Evolutionary conservation across 1,140 invertebrate species (phyloP).

Genomic region (Spodoptera frugiperda): DNA sequence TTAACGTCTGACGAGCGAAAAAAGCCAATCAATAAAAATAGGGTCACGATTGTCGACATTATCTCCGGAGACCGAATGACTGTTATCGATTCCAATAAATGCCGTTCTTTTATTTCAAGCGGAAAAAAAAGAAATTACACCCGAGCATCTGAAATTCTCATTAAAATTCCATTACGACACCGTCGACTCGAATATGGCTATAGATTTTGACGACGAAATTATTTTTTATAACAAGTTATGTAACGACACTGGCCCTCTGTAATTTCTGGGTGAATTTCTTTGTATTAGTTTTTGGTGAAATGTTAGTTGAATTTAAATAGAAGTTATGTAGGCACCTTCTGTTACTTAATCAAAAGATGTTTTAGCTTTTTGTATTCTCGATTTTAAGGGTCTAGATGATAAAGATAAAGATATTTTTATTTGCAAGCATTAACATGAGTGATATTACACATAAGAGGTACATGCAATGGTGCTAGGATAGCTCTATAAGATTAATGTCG

Average conservation of each 20-base stretch:
- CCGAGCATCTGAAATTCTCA: constrained; percentile 71
- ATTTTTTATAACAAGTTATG: constrained; percentile 56
- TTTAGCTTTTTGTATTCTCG: too few species aligned
- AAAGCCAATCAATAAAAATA: constrained; percentile 59
- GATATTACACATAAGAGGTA: too few species aligned
- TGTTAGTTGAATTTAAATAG: not conserved
- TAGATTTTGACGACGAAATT: constrained; percentile 66
- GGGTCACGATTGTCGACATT: constrained; percentile 62
- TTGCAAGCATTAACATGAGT: too few species aligned
- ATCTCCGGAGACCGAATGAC: constrained; percentile 55
- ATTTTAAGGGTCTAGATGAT: too few species aligned
- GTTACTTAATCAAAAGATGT: too few species aligned
- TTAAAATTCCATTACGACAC: constrained; percentile 76
- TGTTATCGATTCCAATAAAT: constrained; percentile 76
- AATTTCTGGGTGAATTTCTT: constrained; percentile 25
- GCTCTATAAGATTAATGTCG: too few species aligned
- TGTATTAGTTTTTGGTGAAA: not conserved
- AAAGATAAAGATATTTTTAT: too few species aligned
- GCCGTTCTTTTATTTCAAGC: constrained; percentile 65
- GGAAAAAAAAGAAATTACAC: constrained; percentile 69
- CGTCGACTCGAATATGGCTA: constrained; percentile 62
- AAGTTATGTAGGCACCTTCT: too few species aligned
- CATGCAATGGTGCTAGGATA: too few species aligned
- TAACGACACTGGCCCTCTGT: constrained; percentile 19
- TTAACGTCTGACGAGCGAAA: constrained; percentile 51